phyloP scores from a whole-genome alignment of 1,140 invertebrate species.

The Caenorhabditis remanei region DNA sequence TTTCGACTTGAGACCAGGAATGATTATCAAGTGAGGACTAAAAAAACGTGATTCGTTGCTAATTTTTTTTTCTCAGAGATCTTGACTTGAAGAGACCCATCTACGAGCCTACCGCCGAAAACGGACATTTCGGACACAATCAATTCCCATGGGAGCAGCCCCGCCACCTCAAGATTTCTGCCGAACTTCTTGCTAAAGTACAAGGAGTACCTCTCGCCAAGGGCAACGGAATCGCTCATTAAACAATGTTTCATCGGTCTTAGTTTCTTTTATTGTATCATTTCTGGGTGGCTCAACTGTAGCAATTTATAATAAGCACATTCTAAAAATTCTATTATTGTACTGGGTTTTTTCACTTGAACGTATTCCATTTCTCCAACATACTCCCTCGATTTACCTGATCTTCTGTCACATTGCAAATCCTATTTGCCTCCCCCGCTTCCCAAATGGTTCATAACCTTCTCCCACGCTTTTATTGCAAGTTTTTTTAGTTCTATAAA shows the following conservation, averaged over 20 bases:
- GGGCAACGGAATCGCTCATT: conserved; percentile 30
- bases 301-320: no score
- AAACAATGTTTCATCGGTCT: neutral
- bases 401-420: conserved; percentile 10
- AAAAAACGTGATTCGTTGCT: neutral
- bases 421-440: neutral
- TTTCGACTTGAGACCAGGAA: conserved; percentile 96
- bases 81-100: conserved; percentile 93
- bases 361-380: neutral
- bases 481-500: conserved; percentile 9
- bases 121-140: conserved; percentile 96
- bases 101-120: conserved; percentile 95
- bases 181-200: conserved; percentile 33
- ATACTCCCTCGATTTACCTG: neutral
- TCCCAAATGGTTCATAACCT: neutral
- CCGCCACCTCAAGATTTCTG: conserved; percentile 54
- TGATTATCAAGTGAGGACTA: conserved; percentile 91
- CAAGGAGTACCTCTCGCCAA: neutral
- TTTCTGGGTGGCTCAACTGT: neutral
- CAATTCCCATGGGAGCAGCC: conserved; percentile 92
- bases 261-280: neutral
- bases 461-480: neutral
- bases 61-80: conserved; percentile 83
- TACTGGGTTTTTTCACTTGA: neutral
- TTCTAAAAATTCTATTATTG: neutral